phyloP scores from a whole-genome alignment of 2,113 vertebrate genomes.

The Oncorhynchus clarkii region DNA sequence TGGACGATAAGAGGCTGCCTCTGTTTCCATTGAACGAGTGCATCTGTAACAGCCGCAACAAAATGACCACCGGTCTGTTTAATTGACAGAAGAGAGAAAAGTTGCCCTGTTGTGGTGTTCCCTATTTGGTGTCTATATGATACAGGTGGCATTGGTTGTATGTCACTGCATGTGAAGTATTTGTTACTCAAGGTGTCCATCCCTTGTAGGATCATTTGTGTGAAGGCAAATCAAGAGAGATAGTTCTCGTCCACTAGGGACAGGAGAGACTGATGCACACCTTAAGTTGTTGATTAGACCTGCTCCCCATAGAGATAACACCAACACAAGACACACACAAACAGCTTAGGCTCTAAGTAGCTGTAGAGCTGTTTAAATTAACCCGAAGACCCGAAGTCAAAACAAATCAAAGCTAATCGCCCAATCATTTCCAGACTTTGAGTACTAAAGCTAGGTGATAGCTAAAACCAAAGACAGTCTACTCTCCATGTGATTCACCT shows the following conservation, averaged over 20 bases:
- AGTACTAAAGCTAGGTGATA: neutral
- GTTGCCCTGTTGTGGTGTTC: slow-evolving; percentile 5
- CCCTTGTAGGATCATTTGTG: slow-evolving; percentile 56
- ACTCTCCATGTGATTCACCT: too few species aligned
- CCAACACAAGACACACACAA: slow-evolving; percentile 26
- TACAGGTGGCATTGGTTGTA: slow-evolving; percentile 53
- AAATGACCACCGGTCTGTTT: slow-evolving; percentile 43
- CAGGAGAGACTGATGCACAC: slow-evolving; percentile 25
- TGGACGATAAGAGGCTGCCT: slow-evolving; percentile 64
- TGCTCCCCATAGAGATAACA: slow-evolving; percentile 16
- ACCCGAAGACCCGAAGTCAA: neutral
- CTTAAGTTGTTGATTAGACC: slow-evolving; percentile 27
- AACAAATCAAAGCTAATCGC: slow-evolving; percentile 22
- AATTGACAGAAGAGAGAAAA: slow-evolving; percentile 41
- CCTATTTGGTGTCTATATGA: slow-evolving; percentile 28
- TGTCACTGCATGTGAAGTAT: slow-evolving; percentile 43
- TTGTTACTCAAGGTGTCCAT: slow-evolving; percentile 60
- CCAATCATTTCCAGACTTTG: neutral
- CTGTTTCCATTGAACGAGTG: slow-evolving; percentile 13
- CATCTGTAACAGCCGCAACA: slow-evolving; percentile 24
- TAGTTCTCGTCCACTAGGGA: slow-evolving; percentile 29
- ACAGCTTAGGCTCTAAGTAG: neutral
- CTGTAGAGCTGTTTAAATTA: slow-evolving; percentile 13
- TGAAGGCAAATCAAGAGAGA: slow-evolving; percentile 51
- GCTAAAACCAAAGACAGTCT: neutral